A percentile compares a stretch with the other conserved stretches of the same genome.
Evolutionary conservation across 2,888 invertebrate species (phyloP).

Genomic region (Caenorhabditis angaria): DNA sequence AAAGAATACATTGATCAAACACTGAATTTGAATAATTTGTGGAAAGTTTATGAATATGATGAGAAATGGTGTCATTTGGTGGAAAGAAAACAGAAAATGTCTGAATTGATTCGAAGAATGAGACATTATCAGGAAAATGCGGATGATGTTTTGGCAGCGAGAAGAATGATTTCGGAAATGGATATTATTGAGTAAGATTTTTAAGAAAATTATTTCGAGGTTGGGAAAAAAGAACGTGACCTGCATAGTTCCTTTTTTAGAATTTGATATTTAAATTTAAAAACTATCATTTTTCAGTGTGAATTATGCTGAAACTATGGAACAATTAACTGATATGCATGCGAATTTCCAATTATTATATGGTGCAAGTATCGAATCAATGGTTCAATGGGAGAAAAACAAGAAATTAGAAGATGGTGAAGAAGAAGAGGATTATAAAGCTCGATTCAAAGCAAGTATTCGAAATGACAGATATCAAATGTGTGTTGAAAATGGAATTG

Average conservation of each 20-base stretch:
- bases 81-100: conserved; percentile 74
- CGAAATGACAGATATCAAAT: conserved; percentile 60
- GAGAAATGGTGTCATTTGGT: conserved; percentile 79
- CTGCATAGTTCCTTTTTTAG: background rate
- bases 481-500: conserved; percentile 65
- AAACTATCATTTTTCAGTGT: conserved; percentile 74
- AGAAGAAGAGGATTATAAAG: conserved; percentile 17
- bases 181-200: conserved; percentile 52
- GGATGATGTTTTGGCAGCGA: conserved; percentile 27
- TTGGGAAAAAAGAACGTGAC: background rate
- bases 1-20: conserved; percentile 88
- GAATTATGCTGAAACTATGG: conserved; percentile 83
- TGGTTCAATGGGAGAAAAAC: conserved; percentile 67
- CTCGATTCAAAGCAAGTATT: conserved; percentile 50
- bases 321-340: conserved; percentile 91
- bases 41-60: conserved; percentile 96
- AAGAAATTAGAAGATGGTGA: conserved; percentile 3
- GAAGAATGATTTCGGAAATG: conserved; percentile 40
- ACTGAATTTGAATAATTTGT: conserved; percentile 90
- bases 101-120: conserved; percentile 88
- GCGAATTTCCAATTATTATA: conserved; percentile 87
- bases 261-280: background rate
- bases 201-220: conserved; percentile 2
- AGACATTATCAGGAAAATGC: conserved; percentile 83
- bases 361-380: conserved; percentile 77